Evolutionary conservation across 2,113 vertebrate species (phyloP).

Genomic region (Blennius ocellaris): DNA sequence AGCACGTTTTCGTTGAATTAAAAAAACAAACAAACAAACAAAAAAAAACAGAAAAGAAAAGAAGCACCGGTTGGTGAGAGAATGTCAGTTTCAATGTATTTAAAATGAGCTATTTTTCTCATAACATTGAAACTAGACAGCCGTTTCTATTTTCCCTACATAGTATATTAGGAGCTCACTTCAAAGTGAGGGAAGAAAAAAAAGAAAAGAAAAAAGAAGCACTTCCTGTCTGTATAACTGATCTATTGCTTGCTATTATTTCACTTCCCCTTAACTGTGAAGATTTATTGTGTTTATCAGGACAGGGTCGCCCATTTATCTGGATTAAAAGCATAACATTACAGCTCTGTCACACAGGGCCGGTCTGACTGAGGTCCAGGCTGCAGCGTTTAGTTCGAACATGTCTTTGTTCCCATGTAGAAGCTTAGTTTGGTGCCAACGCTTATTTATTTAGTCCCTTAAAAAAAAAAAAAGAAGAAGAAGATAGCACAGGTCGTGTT

Average conservation of each 20-base stretch:
- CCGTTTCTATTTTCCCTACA: conserved; percentile 56
- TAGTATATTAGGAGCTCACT: conserved; percentile 39
- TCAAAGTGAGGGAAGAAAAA: background rate
- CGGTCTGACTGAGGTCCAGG: conserved; percentile 37
- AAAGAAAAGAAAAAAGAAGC: conserved; percentile 5
- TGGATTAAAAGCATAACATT: conserved; percentile 14
- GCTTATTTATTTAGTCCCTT: conserved; percentile 47
- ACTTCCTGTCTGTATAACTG: conserved; percentile 5
- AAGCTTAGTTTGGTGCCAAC: conserved; percentile 86
- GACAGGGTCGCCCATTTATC: conserved; percentile 5
- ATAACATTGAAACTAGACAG: conserved; percentile 41
- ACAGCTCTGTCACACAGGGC: conserved; percentile 29
- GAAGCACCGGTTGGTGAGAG: conserved; percentile 20
- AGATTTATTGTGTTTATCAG: conserved; percentile 18
- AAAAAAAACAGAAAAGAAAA: conserved; percentile 10
- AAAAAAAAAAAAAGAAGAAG: background rate
- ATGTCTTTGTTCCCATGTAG: conserved; percentile 80
- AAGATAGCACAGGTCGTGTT: conserved; percentile 60
- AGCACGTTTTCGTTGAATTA: conserved; percentile 5
- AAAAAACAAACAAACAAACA: background rate
- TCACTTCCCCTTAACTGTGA: conserved; percentile 22
- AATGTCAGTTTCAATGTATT: conserved; percentile 57
- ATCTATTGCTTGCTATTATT: conserved; percentile 33
- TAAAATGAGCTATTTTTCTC: conserved; percentile 57
- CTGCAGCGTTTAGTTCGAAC: conserved; percentile 26